phyloP scores from a whole-genome alignment of 2,113 vertebrate species.

The Plectropomus leopardus region DNA sequence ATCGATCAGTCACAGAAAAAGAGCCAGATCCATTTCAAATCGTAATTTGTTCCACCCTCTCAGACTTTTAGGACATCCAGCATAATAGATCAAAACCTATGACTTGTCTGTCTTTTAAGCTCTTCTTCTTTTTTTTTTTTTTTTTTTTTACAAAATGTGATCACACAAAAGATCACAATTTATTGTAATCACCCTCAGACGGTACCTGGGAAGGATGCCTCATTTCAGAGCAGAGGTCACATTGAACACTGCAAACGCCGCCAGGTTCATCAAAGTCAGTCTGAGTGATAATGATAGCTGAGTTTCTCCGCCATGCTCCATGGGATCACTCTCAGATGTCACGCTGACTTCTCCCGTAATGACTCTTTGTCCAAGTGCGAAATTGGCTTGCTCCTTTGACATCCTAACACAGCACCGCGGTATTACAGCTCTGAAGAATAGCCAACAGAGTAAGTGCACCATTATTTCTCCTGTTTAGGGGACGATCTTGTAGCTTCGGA shows the following conservation, averaged over 20 bases:
- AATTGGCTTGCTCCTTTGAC: slow-evolving; percentile 62
- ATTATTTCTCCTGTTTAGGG: slow-evolving; percentile 42
- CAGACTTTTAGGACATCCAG: not conserved
- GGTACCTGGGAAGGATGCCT: slow-evolving; percentile 1
- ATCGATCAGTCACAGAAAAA: slow-evolving; percentile 38
- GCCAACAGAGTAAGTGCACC: slow-evolving; percentile 10
- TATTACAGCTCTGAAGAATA: slow-evolving; percentile 31
- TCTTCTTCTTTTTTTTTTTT: too few species aligned
- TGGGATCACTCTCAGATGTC: slow-evolving; percentile 54
- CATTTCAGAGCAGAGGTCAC: slow-evolving; percentile 47
- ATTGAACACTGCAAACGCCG: not conserved
- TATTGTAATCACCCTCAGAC: slow-evolving; percentile 16
- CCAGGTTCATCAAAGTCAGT: slow-evolving; percentile 38
- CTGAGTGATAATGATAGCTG: slow-evolving; percentile 30
- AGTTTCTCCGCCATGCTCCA: slow-evolving; percentile 5
- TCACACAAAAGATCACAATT: slow-evolving; percentile 25
- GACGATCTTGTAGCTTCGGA: slow-evolving; percentile 17
- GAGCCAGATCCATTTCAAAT: slow-evolving; percentile 24
- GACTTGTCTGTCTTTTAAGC: not conserved
- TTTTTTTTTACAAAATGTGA: not conserved
- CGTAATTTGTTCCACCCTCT: slow-evolving; percentile 12
- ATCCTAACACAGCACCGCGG: slow-evolving; percentile 34
- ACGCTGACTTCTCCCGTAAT: slow-evolving; percentile 57
- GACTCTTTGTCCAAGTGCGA: slow-evolving; percentile 60
- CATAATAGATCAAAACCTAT: not conserved